Conservation (phyloP, 2,797 vertebrate genomes). For the Urosaurus nigricauda region DNA sequence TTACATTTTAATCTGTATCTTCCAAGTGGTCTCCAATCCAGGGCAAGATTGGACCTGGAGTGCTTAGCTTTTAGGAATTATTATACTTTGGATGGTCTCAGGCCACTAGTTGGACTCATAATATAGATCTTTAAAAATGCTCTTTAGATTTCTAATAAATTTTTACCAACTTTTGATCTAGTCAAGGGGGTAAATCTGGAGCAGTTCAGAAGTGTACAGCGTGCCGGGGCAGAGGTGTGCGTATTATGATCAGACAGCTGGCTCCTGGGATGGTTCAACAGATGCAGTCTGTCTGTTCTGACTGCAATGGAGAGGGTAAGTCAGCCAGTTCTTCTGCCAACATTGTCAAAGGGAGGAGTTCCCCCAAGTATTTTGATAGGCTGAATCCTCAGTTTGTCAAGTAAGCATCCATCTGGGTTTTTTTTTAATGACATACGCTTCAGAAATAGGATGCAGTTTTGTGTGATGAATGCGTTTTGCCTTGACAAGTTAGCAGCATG, state of each 20-base stretch:
- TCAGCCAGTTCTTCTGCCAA: constrained; percentile 4
- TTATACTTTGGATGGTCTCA: no score
- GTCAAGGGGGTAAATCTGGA: constrained; percentile 97
- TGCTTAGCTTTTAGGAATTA: neutral
- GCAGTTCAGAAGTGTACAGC: constrained; percentile 95
- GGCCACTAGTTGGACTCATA: neutral
- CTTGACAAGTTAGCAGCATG: neutral
- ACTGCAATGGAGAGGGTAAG: constrained; percentile 97
- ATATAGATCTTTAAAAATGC: neutral
- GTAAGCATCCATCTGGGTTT: neutral
- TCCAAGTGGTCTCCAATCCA: neutral
- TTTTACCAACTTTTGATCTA: constrained; percentile 70
- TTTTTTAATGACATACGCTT: neutral
- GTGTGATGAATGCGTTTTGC: neutral
- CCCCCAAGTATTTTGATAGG: neutral
- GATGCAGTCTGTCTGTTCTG: constrained; percentile 98
- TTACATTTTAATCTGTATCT: neutral
- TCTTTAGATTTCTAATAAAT: neutral
- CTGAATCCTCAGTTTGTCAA: neutral
- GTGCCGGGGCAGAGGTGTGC: constrained; percentile 95
- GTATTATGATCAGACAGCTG: constrained; percentile 98
- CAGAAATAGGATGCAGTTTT: neutral
- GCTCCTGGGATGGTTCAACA: constrained; percentile 99
- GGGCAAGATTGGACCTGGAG: neutral
- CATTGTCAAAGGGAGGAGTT: neutral